Evolutionary conservation across 2,888 invertebrate genomes (phyloP), one percentile per base, ranked within the genome.

Genomic region (Odontocolon sp.): DNA sequence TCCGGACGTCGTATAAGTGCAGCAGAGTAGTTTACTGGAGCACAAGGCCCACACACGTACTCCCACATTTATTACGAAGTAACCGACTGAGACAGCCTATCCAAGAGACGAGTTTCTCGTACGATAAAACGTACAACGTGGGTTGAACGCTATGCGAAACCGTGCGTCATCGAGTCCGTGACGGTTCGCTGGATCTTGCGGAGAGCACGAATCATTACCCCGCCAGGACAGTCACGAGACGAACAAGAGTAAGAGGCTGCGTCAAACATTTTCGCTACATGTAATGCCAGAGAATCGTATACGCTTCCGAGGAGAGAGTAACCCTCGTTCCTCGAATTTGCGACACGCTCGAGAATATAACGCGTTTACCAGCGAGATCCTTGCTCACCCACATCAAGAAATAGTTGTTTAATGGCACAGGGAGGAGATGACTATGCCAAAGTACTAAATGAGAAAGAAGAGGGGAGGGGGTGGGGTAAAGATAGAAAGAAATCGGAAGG

Each of bases 91-190:
- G 67, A 68, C 56, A 71, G 36, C n/a, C n/a, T n/a, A 56, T 54
- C 52, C 33, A 21, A 42, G 18, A 42, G 78, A 73, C 71, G 74
- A 79, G 77, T 61, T 45, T 50, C 33, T 77, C 56, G 28, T 42
- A 45, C 52, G 50, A 67, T 67, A 47, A 54, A n/a, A 59, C 59
- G 45, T 45, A 36, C 14, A 36, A 6, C 47, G 57, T 26, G 33
- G 50, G 66, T 54, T 63, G 61, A 73, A 57, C 40, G 71, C 70
- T 18, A 16, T 26, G 38, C 67, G 47, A 73, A 45, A 56, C 47
- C 64, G 38, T 77, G 78, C 74, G 80, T 80, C 78, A 78, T 71
- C 77, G 74, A 61, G 73, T 69, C 67, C 63, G 72, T 69, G 28
- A 64, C 68, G 47, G 73, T 78, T 73, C 75, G 57, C 40, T 59